These are phyloP conservation scores for Brienomyrus longianalis DNA, from an alignment of 2,113 vertebrate species.

Conservation along the genomic window DNA sequence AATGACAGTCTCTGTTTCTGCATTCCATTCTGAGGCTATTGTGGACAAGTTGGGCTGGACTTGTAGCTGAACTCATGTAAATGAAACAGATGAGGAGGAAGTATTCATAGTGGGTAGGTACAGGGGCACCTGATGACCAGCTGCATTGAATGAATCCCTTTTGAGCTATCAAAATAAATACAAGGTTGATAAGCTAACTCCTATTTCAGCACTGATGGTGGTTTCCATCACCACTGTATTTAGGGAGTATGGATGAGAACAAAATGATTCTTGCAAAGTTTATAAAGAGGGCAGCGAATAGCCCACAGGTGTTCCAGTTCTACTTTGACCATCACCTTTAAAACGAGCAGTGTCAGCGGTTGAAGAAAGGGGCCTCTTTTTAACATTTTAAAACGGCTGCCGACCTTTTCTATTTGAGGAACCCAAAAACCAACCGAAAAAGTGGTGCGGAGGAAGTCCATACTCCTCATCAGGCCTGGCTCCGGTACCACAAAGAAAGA, in stretches of 20 bases:
- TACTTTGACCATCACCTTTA: background rate
- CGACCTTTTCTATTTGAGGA: constrained; percentile 6
- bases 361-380: background rate
- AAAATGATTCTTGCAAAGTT: background rate
- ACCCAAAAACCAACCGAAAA: background rate
- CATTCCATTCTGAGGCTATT: background rate
- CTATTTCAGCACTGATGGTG: background rate
- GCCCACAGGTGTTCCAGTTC: constrained; percentile 5
- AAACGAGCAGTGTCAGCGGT: constrained; percentile 5
- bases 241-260: background rate
- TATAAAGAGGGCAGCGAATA: background rate
- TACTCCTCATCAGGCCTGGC: no score
- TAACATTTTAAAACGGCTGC: background rate
- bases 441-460: background rate
- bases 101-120: background rate
- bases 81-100: background rate
- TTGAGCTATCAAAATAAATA: background rate
- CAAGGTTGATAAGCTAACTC: background rate
- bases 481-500: background rate
- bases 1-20: background rate
- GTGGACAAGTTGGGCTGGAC: background rate
- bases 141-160: background rate
- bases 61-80: background rate
- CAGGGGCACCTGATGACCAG: background rate
- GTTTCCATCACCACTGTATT: background rate